Percentiles rank a stretch among this genome's conserved stretches.
These are phyloP conservation scores for Balanococcus diminutus DNA, from an alignment of 2,888 invertebrate species.

Conservation along the genomic window DNA sequence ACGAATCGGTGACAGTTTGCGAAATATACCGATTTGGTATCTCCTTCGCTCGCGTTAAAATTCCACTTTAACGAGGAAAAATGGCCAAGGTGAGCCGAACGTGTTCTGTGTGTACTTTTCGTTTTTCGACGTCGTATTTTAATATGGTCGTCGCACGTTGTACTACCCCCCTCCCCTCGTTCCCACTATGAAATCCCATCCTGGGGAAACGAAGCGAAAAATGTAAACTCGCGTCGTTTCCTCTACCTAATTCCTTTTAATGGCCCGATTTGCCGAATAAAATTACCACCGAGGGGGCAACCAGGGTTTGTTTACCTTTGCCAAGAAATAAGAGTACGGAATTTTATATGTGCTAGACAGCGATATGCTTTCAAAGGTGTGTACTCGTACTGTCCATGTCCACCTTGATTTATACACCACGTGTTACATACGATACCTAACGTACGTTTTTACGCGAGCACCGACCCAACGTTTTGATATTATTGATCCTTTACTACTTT, in stretches of 20 bases:
- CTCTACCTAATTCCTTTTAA: not conserved
- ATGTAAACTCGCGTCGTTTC: not conserved
- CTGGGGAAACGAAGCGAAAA: not conserved
- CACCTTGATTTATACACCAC: not conserved
- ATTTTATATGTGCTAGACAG: too few species aligned
- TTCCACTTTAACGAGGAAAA: not conserved
- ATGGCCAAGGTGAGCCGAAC: not conserved
- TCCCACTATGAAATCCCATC: not conserved
- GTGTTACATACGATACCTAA: too few species aligned
- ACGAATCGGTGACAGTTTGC: not conserved
- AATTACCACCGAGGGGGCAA: not conserved
- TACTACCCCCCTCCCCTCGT: too few species aligned
- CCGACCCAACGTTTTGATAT: not conserved
- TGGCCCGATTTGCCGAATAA: not conserved
- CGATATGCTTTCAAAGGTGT: too few species aligned
- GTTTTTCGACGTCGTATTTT: too few species aligned
- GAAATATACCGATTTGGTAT: not conserved
- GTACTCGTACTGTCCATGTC: too few species aligned
- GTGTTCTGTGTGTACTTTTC: too few species aligned
- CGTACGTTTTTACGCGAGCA: not conserved
- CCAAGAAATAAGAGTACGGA: not conserved
- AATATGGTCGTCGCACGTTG: too few species aligned
- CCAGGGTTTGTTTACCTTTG: constrained; percentile 3
- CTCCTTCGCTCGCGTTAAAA: not conserved
- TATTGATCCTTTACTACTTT: not conserved